Evolutionary conservation across 2,888 invertebrate species (phyloP), one percentile per base, ranked within the genome.

Genomic region (Malachius bipustulatus): DNA sequence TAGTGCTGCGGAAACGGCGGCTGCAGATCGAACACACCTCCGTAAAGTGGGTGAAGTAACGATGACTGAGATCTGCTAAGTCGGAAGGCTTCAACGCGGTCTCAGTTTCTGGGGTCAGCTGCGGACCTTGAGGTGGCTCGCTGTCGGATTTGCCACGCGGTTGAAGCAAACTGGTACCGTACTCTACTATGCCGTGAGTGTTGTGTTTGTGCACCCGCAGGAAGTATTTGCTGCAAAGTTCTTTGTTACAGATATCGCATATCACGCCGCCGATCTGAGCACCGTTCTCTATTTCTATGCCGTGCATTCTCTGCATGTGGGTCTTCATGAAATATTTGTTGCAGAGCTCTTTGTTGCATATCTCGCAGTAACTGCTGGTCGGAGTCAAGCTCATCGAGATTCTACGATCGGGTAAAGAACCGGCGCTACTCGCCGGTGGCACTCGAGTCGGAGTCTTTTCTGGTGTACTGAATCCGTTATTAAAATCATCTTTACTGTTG

Each of bases 251-350:
- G 47, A 98, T 89, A 63, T 94, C 93, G 64, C 94, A 94, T 30
- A 91, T 84, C 4, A 90, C 91, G 13, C 91, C 91, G 4, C 90
- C 90, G 26, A 90, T 82, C 59, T 87, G 88, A 19, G 89, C 83
- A 12, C 88, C 89, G 54, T 87, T 88, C 63, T 90, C 89, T 32
- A 91, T 81, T 57, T 89, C 88, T 51, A 91, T 91, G 29, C 90
- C 90, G 63, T 91, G 98, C 89, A 98, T 96, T 59, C 94, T 81
- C 58, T 93, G 83, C 90, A 96, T 96, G 67, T 98, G 98, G 2
- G 96, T 97, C 61, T 96, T 91, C 83, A 98, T 89, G 64, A 98
- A 98, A 62, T 98, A 98, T 64, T 98, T 98, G 69, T 98, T 98
- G 69, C 97, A 98, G 49, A 98, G 68, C 65, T 97, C 94, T 64